These are phyloP conservation scores for Myathropa florea DNA, from an alignment of 2,888 invertebrate species.

Conservation along the genomic window DNA sequence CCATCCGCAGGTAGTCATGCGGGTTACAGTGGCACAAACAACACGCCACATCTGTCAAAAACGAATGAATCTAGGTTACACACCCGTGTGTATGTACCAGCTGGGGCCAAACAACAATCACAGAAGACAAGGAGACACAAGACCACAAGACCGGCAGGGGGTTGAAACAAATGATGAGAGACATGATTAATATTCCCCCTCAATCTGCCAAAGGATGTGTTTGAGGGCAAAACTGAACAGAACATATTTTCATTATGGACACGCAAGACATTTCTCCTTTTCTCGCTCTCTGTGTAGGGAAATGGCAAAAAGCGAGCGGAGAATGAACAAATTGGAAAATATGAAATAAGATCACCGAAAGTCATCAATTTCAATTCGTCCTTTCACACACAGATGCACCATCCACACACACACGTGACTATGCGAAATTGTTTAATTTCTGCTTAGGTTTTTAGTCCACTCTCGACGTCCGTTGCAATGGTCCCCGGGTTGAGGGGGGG, in stretches of 20 bases:
- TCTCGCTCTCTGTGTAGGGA: too few relatives aligned
- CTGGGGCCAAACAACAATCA: not conserved
- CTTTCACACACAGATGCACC: slow-evolving; percentile 4
- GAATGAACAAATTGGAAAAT: slow-evolving; percentile 52
- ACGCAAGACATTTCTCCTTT: not conserved
- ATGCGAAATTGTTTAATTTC: not conserved
- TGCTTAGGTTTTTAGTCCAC: not conserved
- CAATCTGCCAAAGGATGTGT: slow-evolving; percentile 36
- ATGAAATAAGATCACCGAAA: slow-evolving; percentile 62
- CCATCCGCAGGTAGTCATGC: slow-evolving; percentile 34
- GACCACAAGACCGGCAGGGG: not conserved
- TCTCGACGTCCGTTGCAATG: not conserved
- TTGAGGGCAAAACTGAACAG: not conserved
- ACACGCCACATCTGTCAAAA: slow-evolving; percentile 12
- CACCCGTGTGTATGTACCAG: not conserved
- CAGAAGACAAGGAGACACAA: not conserved
- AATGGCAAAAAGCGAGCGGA: too few relatives aligned
- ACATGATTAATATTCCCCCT: slow-evolving; percentile 54
- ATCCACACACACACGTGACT: not conserved
- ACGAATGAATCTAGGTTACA: not conserved
- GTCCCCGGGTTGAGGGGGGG: not conserved
- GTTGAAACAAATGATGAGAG: not conserved
- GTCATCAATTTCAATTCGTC: slow-evolving; percentile 68
- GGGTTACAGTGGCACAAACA: not conserved
- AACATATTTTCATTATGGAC: slow-evolving; percentile 54